These are phyloP conservation scores for Jaculus jaculus DNA, from an alignment of 2,113 vertebrate species.

Conservation along the genomic window DNA sequence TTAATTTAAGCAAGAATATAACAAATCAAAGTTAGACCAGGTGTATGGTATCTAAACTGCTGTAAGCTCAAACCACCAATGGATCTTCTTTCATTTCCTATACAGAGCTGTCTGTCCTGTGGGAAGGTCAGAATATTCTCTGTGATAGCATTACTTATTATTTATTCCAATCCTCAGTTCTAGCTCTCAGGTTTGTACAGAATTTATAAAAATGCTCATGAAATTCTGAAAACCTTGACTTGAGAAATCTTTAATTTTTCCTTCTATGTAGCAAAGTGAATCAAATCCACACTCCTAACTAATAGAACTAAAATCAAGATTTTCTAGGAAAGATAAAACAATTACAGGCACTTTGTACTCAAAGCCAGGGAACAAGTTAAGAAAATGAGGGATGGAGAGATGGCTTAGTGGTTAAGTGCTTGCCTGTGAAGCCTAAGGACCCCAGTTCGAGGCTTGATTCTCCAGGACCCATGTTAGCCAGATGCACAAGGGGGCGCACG, in stretches of 20 bases:
- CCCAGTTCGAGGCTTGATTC: too few species aligned
- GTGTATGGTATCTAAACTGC: not conserved
- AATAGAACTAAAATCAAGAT: not conserved
- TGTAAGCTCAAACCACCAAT: not conserved
- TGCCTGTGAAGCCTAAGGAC: too few species aligned
- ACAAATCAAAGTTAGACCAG: not conserved
- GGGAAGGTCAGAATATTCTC: not conserved
- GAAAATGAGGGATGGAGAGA: too few species aligned
- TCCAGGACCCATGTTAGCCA: too few species aligned
- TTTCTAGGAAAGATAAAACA: not conserved
- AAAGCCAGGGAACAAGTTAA: not conserved
- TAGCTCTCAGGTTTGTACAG: not conserved
- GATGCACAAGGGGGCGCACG: too few species aligned
- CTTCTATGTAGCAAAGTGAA: not conserved
- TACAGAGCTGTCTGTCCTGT: not conserved
- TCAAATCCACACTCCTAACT: not conserved
- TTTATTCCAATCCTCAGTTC: not conserved
- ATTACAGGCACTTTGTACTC: not conserved
- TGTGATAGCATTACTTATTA: not conserved
- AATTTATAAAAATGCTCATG: not conserved
- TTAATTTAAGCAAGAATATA: slow-evolving; percentile 1
- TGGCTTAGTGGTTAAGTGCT: too few species aligned
- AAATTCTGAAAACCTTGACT: not conserved
- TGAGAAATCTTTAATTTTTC: not conserved
- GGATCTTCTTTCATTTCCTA: not conserved